phyloP scores from a whole-genome alignment of 2,797 vertebrate species.

The Gorsachius magnificus region DNA sequence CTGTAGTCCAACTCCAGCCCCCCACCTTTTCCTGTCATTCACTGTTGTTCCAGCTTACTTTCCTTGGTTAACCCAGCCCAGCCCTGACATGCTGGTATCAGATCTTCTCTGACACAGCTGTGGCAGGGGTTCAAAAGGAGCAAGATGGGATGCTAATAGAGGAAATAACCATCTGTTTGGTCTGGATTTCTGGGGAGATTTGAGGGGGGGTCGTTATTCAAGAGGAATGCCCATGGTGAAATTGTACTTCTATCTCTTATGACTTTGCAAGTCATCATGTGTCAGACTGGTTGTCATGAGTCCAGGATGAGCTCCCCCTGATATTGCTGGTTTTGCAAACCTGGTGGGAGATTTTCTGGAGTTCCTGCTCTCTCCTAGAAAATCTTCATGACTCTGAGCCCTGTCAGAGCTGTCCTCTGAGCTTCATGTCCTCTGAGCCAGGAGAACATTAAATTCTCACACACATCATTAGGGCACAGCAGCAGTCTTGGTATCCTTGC shows the following conservation, averaged over 20 bases:
- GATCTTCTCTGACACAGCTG: not conserved
- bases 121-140: not conserved
- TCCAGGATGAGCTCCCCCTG: not conserved
- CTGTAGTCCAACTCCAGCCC: not conserved
- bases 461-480: not conserved
- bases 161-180: not conserved
- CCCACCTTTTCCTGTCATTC: not conserved
- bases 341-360: not conserved
- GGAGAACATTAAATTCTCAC: not conserved
- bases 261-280: not conserved
- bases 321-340: not conserved
- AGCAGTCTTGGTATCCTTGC: not conserved
- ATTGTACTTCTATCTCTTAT: not conserved
- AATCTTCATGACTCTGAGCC: not conserved
- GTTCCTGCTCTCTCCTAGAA: not conserved
- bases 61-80: not conserved
- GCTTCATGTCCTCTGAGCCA: too few relatives aligned
- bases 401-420: too few relatives aligned
- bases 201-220: not conserved
- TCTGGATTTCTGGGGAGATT: not conserved
- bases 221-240: not conserved
- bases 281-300: not conserved
- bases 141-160: not conserved
- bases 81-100: not conserved
- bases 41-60: not conserved